Evolutionary conservation across 2,113 vertebrate species (phyloP), one percentile per base, ranked within the genome.

Genomic region (Lipophrys pholis): DNA sequence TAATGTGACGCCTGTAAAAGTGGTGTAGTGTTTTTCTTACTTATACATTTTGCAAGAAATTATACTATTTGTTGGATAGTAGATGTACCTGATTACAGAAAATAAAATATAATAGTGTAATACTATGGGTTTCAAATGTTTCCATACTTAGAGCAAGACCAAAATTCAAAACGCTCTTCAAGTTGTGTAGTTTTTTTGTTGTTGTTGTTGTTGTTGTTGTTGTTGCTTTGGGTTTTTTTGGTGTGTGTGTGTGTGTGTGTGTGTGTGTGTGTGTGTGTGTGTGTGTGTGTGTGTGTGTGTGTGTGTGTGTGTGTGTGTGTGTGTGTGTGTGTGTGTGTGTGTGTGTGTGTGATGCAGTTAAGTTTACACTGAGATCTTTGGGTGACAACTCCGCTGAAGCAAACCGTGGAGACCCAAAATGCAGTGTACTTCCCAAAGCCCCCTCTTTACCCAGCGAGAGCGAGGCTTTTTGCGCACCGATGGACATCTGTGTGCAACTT

Each of bases 401-500:
- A 61, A 16, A 58, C 43, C 50, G 10, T 9, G 41, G 2, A 42
- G 53, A 62, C 51, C 15, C 10, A 17, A 57, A 55, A 43, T 15
- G 14, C 15, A 59, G 14, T 11, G 8, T 14, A 14, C 11, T 46
- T 11, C 21, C 8, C 6, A 8, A 12, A 38, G 11, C 56, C 6
- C 39, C 14, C 21, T 30, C 35, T 9, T n/a, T 30, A 52, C 53
- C 41, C 10, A 45, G 5, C 10, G 8, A 50, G 55, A 72, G 2
- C 21, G 21, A 2, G 21, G 21, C 21, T 30, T 30, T 73, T 52
- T 61, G 67, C 71, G 80, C 86, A 78, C 63, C 75, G 75, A 54
- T 69, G 84, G 76, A 85, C 88, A 70, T 86, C 82, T 76, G 61
- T 12, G 70, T 64, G 68, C 48, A 63, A 94, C 94, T 95, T 94